phyloP scores from a whole-genome alignment of 2,888 invertebrate genomes.

The Nomada lathburiana region DNA sequence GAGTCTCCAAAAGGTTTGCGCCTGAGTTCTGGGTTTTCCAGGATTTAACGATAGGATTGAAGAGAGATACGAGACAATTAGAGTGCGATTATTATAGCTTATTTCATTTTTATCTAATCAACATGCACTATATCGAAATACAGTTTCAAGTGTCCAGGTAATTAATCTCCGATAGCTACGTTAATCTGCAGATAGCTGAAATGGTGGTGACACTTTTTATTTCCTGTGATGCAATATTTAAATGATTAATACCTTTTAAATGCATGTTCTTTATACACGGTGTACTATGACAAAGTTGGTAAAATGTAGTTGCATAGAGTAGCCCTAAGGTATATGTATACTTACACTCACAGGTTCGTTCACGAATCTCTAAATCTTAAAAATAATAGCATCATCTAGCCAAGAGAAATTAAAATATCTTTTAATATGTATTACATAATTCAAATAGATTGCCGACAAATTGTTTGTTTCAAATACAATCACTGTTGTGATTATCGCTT shows the following conservation, averaged over 20 bases:
- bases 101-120: constrained; percentile 29
- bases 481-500: too few relatives aligned
- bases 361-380: too few relatives aligned
- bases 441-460: too few relatives aligned
- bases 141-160: constrained; percentile 12
- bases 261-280: too few relatives aligned
- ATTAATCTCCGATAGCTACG: constrained; percentile 1
- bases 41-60: neutral
- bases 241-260: neutral
- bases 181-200: neutral
- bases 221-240: neutral
- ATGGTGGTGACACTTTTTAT: neutral
- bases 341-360: too few relatives aligned
- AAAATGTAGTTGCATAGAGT: too few relatives aligned
- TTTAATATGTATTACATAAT: too few relatives aligned
- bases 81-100: neutral
- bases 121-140: constrained; percentile 16
- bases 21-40: constrained; percentile 9
- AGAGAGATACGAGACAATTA: neutral
- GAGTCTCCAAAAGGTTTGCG: neutral
- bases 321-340: too few relatives aligned
- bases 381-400: too few relatives aligned
- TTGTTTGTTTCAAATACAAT: too few relatives aligned
- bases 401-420: too few relatives aligned
- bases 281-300: too few relatives aligned